A percentile compares a stretch with the other conserved stretches of the same genome.
Conservation (phyloP, 2,113 vertebrate species). For the Furnarius figulus region DNA sequence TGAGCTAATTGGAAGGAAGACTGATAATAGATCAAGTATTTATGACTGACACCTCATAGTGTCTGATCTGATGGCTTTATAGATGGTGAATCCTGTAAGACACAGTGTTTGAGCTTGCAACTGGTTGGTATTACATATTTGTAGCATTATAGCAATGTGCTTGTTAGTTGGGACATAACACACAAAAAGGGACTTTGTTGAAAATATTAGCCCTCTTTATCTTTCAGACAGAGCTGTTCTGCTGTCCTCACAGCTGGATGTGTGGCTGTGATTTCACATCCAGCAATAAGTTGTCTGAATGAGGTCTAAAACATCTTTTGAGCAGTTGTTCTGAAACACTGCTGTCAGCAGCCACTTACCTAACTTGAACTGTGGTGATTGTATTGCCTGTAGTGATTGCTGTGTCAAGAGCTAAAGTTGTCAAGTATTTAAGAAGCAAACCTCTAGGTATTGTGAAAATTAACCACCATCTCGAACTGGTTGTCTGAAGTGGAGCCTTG, state of each 20-base stretch:
- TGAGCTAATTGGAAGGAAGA: not conserved
- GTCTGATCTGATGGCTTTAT: not conserved
- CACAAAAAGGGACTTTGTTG: not conserved
- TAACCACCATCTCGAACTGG: not conserved
- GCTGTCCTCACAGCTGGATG: not conserved
- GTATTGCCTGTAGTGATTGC: not conserved
- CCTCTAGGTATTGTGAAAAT: not conserved
- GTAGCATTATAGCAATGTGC: not conserved
- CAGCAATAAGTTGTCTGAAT: not conserved
- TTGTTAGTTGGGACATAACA: not conserved
- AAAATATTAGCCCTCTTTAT: not conserved
- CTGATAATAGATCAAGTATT: too few species aligned
- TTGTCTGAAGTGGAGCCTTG: not conserved
- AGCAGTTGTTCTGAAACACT: not conserved
- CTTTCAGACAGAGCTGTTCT: not conserved
- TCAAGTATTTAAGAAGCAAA: not conserved
- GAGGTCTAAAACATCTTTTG: not conserved
- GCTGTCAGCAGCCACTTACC: not conserved
- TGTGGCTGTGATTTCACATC: not conserved
- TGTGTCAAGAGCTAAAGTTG: not conserved
- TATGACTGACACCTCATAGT: not conserved
- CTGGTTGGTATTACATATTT: fast-evolving
- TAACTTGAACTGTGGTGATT: not conserved
- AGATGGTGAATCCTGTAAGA: not conserved
- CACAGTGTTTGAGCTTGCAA: not conserved